phyloP scores from a whole-genome alignment of 2,888 invertebrate species.

The Sinopyrophorus schimmeli region DNA sequence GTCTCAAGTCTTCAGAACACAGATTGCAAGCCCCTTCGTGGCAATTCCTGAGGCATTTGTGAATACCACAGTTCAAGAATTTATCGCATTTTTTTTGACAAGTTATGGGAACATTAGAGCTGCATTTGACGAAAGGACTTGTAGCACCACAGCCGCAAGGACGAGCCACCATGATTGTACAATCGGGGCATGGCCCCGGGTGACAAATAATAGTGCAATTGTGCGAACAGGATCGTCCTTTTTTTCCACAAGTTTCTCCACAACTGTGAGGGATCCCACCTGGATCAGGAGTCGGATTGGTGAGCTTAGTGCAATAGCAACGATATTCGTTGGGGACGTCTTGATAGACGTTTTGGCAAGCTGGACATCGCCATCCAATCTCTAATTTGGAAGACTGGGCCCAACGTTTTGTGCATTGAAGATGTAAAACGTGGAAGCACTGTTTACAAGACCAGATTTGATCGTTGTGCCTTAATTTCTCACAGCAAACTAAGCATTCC shows the following conservation, averaged over 20 bases:
- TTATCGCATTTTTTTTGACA: constrained; percentile 78
- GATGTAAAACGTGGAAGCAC: constrained; percentile 92
- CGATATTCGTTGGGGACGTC: constrained; percentile 78
- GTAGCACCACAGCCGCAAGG: constrained; percentile 80
- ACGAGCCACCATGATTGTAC: constrained; percentile 73
- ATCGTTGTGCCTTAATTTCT: constrained; percentile 77
- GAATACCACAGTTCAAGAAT: constrained; percentile 74
- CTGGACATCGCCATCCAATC: constrained; percentile 93
- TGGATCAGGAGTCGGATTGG: constrained; percentile 75
- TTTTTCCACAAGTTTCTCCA: constrained; percentile 78
- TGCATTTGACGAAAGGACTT: constrained; percentile 70
- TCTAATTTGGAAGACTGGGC: constrained; percentile 77
- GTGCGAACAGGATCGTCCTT: constrained; percentile 59
- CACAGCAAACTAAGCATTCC: constrained; percentile 96
- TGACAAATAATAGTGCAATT: constrained; percentile 85
- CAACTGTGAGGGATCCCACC: constrained; percentile 88
- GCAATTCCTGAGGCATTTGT: constrained; percentile 73
- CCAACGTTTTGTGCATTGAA: constrained; percentile 91
- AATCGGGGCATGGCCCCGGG: constrained; percentile 93
- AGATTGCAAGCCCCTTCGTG: constrained; percentile 77
- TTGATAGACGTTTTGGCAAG: constrained; percentile 83
- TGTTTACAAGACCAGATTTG: constrained; percentile 89
- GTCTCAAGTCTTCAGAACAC: constrained; percentile 69
- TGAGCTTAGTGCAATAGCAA: constrained; percentile 87
- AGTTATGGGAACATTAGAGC: constrained; percentile 68